Base-by-base conservation (phyloP, 2,888 invertebrate species). In the Tuberolachnus salignus region DNA sequence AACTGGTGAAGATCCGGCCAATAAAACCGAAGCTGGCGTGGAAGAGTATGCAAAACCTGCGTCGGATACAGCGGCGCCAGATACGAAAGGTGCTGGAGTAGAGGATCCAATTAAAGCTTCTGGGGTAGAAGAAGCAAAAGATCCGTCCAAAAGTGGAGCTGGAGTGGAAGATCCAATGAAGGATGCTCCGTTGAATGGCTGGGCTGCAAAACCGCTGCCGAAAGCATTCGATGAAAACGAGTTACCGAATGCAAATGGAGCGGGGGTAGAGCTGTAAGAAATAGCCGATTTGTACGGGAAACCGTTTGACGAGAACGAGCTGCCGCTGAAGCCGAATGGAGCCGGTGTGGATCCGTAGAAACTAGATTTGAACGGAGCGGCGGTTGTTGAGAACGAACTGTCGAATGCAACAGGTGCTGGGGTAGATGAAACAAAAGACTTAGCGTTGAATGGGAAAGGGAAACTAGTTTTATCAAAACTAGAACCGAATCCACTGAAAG, bases 41-140 rank as follows among this genome's bases (percentile, higher is more conserved):
- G 67, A 19, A 3, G 67, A 80, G 51, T 59, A 80, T 1, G 21
- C 81, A 53, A 80, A 81, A 67, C 81, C 72, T 13, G 80, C 78
- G 34, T 81, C 82, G 6, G 80, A 80, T n/a, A 74, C 21, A 1
- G 66, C 67, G 9, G 74, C 57, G 4, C 69, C 21, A 23, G 67
- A 64, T 8, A 70, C n/a, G n/a, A 34, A n/a, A 14, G 80, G 44
- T 26, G 53, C 63, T 19, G 71, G 57, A 0, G 69, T 78, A 6
- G 57, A 57, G 3, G 67, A 78, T n/a, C 80, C 70, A 6, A 61
- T n/a, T 11, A 70, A 61, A 16, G 44, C 21, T 13, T 71, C 71
- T 0, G 63, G 55, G 14, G 51, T 19, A 16, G 61, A 67, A 8
- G 80, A 69, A 19, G 13, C 61, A 13, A 72, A 72, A 57, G 61